Conservation (phyloP, 2,797 vertebrate genomes). For the Alfaro cultratus region DNA sequence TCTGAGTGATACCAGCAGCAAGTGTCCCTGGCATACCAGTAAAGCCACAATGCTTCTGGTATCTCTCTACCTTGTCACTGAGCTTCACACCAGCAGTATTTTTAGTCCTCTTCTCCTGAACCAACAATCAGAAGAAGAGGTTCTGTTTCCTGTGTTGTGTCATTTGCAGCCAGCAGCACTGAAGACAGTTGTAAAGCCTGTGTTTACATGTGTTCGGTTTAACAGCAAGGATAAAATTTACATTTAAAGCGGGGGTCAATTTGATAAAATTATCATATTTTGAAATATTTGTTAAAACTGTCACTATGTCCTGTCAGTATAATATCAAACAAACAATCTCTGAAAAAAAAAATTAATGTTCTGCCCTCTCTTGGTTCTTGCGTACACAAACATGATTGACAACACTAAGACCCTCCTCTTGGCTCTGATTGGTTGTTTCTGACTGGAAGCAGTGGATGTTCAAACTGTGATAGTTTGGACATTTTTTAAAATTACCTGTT, state of each 20-base stretch:
- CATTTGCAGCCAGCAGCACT: constrained; percentile 29
- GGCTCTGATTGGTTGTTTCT: neutral
- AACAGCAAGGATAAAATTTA: neutral
- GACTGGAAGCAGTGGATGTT: neutral
- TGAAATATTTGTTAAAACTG: neutral
- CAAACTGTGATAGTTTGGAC: too few species aligned
- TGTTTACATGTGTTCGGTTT: neutral
- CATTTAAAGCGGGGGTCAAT: neutral
- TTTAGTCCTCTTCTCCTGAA: constrained; percentile 75
- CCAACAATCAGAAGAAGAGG: constrained; percentile 69
- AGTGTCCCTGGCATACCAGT: constrained; percentile 69
- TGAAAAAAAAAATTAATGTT: neutral
- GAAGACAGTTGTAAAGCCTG: constrained; percentile 34
- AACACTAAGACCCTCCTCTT: neutral
- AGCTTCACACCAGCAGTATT: constrained; percentile 76
- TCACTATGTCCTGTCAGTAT: neutral
- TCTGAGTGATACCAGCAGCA: constrained; percentile 38
- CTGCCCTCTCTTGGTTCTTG: too few species aligned
- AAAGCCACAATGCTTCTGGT: constrained; percentile 68
- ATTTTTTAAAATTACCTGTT: neutral
- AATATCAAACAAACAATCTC: neutral
- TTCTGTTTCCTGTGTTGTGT: constrained; percentile 56
- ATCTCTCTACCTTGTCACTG: constrained; percentile 72
- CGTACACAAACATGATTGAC: neutral
- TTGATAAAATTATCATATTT: neutral